These are phyloP conservation scores for Drosophila antonietae DNA, from an alignment of 2,888 invertebrate genomes.

Conservation along the genomic window DNA sequence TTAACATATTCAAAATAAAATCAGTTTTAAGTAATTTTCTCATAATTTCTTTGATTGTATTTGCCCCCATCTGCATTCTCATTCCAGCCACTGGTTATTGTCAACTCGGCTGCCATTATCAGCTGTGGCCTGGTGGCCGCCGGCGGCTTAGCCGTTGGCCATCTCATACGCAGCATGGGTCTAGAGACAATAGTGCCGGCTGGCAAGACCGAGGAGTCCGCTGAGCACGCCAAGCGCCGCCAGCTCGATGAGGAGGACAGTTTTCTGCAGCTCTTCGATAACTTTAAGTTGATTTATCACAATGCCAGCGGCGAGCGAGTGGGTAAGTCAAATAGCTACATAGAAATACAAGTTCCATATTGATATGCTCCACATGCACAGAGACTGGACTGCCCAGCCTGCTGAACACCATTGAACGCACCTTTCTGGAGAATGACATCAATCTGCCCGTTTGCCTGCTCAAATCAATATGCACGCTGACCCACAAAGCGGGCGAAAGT, in stretches of 20 bases:
- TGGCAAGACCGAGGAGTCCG: not conserved
- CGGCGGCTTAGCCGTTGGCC: conserved; percentile 62
- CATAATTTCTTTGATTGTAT: not conserved
- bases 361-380: conserved; percentile 13
- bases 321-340: conserved; percentile 51
- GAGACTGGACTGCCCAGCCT: conserved; percentile 74
- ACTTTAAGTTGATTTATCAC: conserved; percentile 75
- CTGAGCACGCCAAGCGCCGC: conserved; percentile 24
- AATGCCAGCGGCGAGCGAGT: conserved; percentile 70
- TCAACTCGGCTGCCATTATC: conserved; percentile 74
- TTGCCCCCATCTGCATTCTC: not conserved
- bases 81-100: conserved; percentile 69
- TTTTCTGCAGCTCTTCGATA: conserved; percentile 59
- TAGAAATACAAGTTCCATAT: no score
- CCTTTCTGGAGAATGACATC: conserved; percentile 86
- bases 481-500: conserved; percentile 83
- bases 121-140: conserved; percentile 69
- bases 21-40: not conserved
- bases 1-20: no score
- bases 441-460: conserved; percentile 88
- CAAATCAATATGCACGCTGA: conserved; percentile 86
- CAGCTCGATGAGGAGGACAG: conserved; percentile 33
- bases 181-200: conserved; percentile 48
- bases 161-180: conserved; percentile 66
- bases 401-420: conserved; percentile 86